These are phyloP conservation scores for Luffia ferchaultella DNA, from an alignment of 2,888 invertebrate genomes.

Conservation along the genomic window DNA sequence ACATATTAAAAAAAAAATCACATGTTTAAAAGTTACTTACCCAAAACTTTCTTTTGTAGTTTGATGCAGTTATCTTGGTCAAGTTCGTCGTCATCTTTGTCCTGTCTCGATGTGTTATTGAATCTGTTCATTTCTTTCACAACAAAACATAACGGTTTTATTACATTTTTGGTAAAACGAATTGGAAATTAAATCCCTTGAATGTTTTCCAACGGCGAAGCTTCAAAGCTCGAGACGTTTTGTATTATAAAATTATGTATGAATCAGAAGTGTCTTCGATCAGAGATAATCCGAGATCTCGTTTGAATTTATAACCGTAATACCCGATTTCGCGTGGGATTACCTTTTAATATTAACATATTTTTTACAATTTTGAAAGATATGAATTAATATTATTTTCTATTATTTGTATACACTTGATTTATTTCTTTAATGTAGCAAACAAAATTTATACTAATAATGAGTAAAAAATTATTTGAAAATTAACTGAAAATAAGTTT, in stretches of 20 bases:
- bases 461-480: no score
- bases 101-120: conserved; percentile 34
- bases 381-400: no score
- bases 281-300: neutral
- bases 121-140: conserved; percentile 48
- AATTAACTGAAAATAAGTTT: no score
- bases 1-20: no score
- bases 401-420: no score
- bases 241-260: neutral
- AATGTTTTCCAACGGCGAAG: neutral
- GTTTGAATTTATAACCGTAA: neutral
- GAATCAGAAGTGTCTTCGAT: neutral
- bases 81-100: conserved; percentile 37
- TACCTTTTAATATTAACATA: no score
- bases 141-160: neutral
- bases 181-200: neutral
- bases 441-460: no score
- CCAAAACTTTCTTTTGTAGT: conserved; percentile 41
- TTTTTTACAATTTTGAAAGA: no score
- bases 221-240: neutral
- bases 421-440: no score
- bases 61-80: conserved; percentile 48
- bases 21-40: no score
- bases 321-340: no score
- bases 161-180: neutral